Percentiles rank a stretch among this genome's conserved stretches.
These are phyloP conservation scores for Invenusta paracnida DNA, from an alignment of 2,888 invertebrate genomes.

Conservation along the genomic window DNA sequence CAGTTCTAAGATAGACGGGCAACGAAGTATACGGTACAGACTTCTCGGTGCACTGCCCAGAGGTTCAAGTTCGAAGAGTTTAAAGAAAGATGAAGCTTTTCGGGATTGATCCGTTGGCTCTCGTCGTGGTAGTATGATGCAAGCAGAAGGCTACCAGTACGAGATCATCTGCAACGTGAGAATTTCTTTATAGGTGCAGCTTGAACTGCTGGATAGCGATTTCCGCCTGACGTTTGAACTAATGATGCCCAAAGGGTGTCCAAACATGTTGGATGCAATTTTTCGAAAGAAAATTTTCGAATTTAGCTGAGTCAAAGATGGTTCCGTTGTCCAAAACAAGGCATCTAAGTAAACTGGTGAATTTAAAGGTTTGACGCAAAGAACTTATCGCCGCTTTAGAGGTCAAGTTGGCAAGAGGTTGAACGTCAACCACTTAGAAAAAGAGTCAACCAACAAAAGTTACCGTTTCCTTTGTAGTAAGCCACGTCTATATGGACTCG, in stretches of 20 bases:
- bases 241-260: not conserved
- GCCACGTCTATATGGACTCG: constrained; percentile 30
- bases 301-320: constrained; percentile 13
- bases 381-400: not conserved
- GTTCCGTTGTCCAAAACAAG: constrained; percentile 32
- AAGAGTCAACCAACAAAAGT: constrained; percentile 20
- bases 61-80: constrained; percentile 1
- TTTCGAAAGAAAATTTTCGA: not conserved
- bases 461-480: not conserved
- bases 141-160: not conserved
- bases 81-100: constrained; percentile 14
- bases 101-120: constrained; percentile 19
- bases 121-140: constrained; percentile 8
- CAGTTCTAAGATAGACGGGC: constrained; percentile 16
- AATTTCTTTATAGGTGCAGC: not conserved
- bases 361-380: constrained; percentile 1
- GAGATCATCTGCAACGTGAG: not conserved
- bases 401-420: not conserved
- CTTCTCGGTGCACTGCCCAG: constrained; percentile 12
- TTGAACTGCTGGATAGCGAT: not conserved
- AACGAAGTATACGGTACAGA: not conserved
- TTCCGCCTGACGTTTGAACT: not conserved
- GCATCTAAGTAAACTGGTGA: not conserved
- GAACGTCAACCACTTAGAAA: constrained; percentile 31
- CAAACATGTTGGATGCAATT: not conserved